Evolutionary conservation across 2,888 invertebrate species (phyloP).

Genomic region (Mystacides longicornis): DNA sequence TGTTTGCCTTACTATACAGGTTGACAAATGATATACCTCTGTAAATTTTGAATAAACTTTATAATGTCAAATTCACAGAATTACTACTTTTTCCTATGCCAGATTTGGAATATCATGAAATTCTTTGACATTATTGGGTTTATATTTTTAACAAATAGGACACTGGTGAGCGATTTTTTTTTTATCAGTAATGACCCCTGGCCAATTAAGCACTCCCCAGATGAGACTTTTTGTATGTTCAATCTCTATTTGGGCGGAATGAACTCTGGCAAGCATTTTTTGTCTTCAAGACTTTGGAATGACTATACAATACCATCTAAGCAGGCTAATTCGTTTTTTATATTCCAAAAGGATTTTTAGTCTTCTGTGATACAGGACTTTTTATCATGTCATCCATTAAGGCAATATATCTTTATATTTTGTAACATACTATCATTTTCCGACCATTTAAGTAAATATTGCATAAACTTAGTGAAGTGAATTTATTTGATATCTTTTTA

Average conservation of each 20-base stretch:
- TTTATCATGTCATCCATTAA: neutral
- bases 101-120: constrained; percentile 22
- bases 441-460: neutral
- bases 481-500: neutral
- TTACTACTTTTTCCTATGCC: constrained; percentile 26
- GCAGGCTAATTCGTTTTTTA: neutral
- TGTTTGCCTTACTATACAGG: neutral
- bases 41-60: neutral
- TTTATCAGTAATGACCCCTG: constrained; percentile 25
- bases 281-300: constrained; percentile 22
- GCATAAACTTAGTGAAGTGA: neutral
- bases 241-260: constrained; percentile 24
- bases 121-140: constrained; percentile 17
- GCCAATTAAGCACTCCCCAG: constrained; percentile 28
- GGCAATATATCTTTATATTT: neutral
- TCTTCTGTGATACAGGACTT: neutral
- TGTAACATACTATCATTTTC: neutral
- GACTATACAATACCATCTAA: constrained; percentile 16
- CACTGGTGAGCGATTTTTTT: constrained; percentile 26
- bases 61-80: no score
- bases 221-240: constrained; percentile 24
- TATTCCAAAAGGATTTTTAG: constrained; percentile 1
- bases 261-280: constrained; percentile 22
- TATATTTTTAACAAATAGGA: constrained; percentile 11
- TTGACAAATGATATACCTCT: neutral